A percentile compares a stretch with the other conserved stretches of the same genome.
These are phyloP conservation scores for Chondrosia reniformis DNA, from an alignment of 37 sponge, comb jelly and placozoan species.

Conservation along the genomic window DNA sequence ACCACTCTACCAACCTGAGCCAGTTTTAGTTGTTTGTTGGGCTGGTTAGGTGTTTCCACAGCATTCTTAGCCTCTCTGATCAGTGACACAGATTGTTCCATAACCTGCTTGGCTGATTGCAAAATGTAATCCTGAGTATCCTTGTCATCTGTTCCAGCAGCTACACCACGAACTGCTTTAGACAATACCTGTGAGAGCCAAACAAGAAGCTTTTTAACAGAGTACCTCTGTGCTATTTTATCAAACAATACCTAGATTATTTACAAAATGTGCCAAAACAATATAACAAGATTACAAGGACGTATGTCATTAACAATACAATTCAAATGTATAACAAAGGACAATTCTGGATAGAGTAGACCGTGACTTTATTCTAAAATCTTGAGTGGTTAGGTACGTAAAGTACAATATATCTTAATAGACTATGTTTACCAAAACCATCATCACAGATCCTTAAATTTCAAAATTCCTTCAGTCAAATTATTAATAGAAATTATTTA, in stretches of 20 bases:
- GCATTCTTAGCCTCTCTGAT: constrained; percentile 74
- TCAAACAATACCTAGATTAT: neutral
- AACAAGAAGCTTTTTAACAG: no score
- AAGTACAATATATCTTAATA: no score
- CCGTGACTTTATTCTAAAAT: no score
- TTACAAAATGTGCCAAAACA: neutral
- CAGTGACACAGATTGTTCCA: constrained; percentile 75
- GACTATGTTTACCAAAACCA: no score
- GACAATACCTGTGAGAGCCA: constrained; percentile 43
- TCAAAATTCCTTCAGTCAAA: no score
- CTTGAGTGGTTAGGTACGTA: no score
- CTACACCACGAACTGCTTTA: constrained; percentile 84
- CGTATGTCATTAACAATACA: no score
- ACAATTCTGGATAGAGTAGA: no score
- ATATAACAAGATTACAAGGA: neutral
- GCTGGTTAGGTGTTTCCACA: constrained; percentile 67
- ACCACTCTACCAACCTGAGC: constrained; percentile 49
- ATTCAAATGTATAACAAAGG: no score
- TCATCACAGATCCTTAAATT: no score
- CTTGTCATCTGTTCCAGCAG: constrained; percentile 72
- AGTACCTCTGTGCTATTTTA: no score
- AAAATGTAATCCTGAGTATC: constrained; percentile 88
- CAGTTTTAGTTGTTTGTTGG: constrained; percentile 75
- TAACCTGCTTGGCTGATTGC: constrained; percentile 71
- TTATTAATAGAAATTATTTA: no score